Conservation (phyloP, 1,140 invertebrate species). For the Lepidurus packardi region DNA sequence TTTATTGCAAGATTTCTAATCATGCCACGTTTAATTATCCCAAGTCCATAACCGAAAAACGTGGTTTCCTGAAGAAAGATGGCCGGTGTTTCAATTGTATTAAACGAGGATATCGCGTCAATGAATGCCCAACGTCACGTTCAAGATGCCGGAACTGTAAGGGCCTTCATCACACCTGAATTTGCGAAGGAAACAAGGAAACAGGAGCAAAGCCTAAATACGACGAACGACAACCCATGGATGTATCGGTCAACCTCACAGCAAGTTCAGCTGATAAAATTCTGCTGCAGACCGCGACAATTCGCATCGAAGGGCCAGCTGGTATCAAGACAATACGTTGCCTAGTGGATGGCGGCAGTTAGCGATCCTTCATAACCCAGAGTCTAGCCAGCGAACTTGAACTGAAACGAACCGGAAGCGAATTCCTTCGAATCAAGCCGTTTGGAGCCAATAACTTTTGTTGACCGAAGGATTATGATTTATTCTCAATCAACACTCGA, state of each 20-base stretch:
- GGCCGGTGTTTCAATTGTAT: neutral
- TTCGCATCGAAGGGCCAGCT: neutral
- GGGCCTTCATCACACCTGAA: neutral
- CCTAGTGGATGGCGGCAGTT: neutral
- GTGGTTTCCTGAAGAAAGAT: neutral
- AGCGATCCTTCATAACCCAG: too few species aligned
- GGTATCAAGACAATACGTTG: neutral
- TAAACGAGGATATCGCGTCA: neutral
- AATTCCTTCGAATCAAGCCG: too few species aligned
- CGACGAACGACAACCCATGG: too few species aligned
- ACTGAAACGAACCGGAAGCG: too few species aligned
- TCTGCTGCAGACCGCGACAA: neutral
- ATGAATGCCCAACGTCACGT: neutral
- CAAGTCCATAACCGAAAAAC: neutral
- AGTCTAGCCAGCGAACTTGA: too few species aligned
- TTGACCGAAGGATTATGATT: too few species aligned
- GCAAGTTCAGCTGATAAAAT: neutral
- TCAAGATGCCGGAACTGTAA: neutral
- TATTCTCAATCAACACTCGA: too few species aligned
- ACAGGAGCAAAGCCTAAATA: too few species aligned
- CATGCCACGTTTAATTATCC: neutral
- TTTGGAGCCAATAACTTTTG: too few species aligned
- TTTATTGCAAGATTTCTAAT: neutral
- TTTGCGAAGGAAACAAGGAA: neutral
- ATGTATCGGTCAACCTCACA: neutral